phyloP scores from a whole-genome alignment of 1,140 invertebrate species.

The Neoseiulus cucumeris region DNA sequence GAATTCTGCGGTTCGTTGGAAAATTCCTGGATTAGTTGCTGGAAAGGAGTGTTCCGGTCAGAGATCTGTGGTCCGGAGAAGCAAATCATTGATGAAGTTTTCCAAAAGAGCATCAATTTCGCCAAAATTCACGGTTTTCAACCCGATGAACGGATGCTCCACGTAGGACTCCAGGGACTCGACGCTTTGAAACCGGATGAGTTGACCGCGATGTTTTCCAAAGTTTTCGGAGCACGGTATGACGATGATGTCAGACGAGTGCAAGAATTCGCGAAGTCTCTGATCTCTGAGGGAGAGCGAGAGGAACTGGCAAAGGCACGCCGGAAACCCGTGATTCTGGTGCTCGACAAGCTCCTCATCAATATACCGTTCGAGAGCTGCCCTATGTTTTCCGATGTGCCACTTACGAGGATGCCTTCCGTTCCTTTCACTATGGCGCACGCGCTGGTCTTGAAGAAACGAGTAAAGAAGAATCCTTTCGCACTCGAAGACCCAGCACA shows the following conservation, averaged over 20 bases:
- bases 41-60: constrained; percentile 38
- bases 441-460: constrained; percentile 11
- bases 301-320: too few species aligned
- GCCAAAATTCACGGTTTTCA: too few species aligned
- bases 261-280: constrained; percentile 8
- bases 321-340: constrained; percentile 23
- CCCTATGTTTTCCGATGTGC: neutral
- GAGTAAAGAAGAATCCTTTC: constrained; percentile 32
- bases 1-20: constrained; percentile 28
- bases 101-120: too few species aligned
- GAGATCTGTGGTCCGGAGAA: too few species aligned
- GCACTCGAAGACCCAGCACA: constrained; percentile 32
- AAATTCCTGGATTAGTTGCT: constrained; percentile 39
- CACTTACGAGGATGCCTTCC: constrained; percentile 1
- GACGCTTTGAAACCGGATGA: too few species aligned
- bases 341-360: constrained; percentile 22
- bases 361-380: constrained; percentile 4
- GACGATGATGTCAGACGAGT: too few species aligned
- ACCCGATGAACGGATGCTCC: too few species aligned
- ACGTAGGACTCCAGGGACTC: too few species aligned
- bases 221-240: too few species aligned
- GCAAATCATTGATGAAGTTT: too few species aligned
- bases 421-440: neutral
- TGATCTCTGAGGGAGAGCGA: too few species aligned
- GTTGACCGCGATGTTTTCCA: too few species aligned